Percentiles rank a stretch among this genome's conserved stretches.
These are phyloP conservation scores for Pseudomyrmex cubaensis DNA, from an alignment of 1,140 invertebrate genomes.

Conservation along the genomic window DNA sequence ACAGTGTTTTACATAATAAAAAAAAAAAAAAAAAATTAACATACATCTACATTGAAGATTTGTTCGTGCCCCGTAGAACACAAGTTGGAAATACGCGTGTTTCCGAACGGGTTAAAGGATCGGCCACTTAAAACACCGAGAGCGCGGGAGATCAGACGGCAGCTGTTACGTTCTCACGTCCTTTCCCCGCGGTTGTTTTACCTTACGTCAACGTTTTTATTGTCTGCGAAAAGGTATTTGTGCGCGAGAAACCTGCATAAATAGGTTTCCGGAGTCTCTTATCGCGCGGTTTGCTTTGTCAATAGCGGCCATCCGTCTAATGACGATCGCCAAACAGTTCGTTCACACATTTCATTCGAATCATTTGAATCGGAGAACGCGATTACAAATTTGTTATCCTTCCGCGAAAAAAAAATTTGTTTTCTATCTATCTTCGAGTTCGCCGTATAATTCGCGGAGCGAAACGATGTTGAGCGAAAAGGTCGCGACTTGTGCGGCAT, in stretches of 20 bases:
- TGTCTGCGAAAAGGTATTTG: slow-evolving; percentile 12
- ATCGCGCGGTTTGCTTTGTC: background rate
- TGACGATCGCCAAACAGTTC: too few relatives aligned
- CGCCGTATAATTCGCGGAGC: background rate
- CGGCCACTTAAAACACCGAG: background rate
- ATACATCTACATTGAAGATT: slow-evolving; percentile 1
- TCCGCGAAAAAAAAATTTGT: background rate
- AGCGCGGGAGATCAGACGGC: background rate
- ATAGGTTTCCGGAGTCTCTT: slow-evolving; percentile 2
- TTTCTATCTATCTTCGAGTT: background rate
- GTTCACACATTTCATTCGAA: too few relatives aligned
- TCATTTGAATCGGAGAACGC: too few relatives aligned
- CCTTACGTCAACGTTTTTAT: slow-evolving; percentile 60
- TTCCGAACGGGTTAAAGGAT: slow-evolving; percentile 10
- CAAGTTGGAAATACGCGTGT: background rate
- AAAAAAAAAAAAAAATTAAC: background rate
- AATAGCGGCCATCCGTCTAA: too few relatives aligned
- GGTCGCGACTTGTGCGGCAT: background rate
- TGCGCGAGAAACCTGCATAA: background rate
- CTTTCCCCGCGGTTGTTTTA: slow-evolving; percentile 13
- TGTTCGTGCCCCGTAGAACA: background rate
- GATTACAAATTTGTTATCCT: background rate
- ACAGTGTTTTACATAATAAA: background rate
- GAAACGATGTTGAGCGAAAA: background rate
- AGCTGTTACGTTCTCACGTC: slow-evolving; percentile 36